Evolutionary conservation across 2,113 vertebrate genomes (phyloP).

Genomic region (Petrocephalus zakoni): DNA sequence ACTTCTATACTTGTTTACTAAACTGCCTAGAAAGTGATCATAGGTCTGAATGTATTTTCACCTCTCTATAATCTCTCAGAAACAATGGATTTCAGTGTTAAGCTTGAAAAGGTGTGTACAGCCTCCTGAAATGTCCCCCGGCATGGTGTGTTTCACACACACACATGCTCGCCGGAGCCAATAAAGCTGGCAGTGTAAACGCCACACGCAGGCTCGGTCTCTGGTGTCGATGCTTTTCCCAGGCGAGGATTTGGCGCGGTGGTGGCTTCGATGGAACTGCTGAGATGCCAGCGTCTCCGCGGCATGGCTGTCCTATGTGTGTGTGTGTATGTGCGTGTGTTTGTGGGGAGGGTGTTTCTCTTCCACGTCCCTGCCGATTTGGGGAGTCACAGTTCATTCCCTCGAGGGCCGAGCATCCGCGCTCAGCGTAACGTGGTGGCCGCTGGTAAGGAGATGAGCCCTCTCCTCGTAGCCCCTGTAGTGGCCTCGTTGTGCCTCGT

Average conservation of each 20-base stretch:
- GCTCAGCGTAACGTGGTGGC: not conserved
- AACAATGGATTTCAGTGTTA: not conserved
- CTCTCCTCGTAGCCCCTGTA: not conserved
- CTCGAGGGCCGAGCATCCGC: not conserved
- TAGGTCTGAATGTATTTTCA: not conserved
- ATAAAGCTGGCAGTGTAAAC: not conserved
- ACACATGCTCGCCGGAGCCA: not conserved
- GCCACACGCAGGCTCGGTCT: not conserved
- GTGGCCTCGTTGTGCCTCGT: not conserved
- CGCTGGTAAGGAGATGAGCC: too few relatives aligned
- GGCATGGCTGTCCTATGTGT: not conserved
- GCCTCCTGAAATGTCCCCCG: not conserved
- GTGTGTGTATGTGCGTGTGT: too few relatives aligned
- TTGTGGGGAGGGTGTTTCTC: not conserved
- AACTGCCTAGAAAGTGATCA: not conserved
- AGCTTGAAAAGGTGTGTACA: not conserved
- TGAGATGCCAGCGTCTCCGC: too few relatives aligned
- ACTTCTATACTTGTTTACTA: not conserved
- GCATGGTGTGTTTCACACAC: not conserved
- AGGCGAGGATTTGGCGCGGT: not conserved
- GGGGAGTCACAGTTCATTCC: not conserved
- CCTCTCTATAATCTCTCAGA: not conserved
- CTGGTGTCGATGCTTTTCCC: not conserved
- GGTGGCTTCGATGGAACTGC: not conserved
- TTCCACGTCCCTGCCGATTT: not conserved